Percentiles rank a stretch among this genome's conserved stretches.
These are phyloP conservation scores for Halocynthia aurantium DNA, from an alignment of 23 tunicate genomes.

Conservation along the genomic window DNA sequence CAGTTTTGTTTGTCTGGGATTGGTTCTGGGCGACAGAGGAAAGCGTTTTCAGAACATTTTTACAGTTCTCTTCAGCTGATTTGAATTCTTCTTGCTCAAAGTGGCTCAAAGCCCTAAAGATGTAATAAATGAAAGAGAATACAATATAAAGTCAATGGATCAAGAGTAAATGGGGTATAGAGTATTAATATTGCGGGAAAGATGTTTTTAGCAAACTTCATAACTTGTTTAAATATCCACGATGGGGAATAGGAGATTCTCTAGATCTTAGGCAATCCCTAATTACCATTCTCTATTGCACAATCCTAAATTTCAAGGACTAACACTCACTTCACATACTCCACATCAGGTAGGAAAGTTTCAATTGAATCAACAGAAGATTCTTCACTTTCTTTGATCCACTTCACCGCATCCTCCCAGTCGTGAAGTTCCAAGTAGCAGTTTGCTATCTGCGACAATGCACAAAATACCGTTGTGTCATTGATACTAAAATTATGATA, in stretches of 20 bases:
- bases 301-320: neutral
- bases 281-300: too few relatives aligned
- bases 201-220: neutral
- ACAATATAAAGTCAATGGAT: too few relatives aligned
- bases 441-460: constrained; percentile 24
- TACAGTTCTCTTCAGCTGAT: constrained; percentile 13
- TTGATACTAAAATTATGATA: neutral
- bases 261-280: too few relatives aligned
- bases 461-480: neutral
- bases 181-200: neutral
- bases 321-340: constrained; percentile 44
- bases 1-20: constrained; percentile 4
- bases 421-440: constrained; percentile 45
- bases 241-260: too few relatives aligned
- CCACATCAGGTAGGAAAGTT: constrained; percentile 19
- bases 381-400: constrained; percentile 23
- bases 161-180: too few relatives aligned
- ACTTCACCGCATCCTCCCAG: constrained; percentile 46
- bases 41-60: neutral
- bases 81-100: constrained; percentile 45
- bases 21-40: neutral
- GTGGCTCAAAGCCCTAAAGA: constrained; percentile 31
- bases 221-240: too few relatives aligned
- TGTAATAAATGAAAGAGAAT: too few relatives aligned
- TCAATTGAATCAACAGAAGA: constrained; percentile 5